Percentiles rank a stretch among this genome's conserved stretches.
phyloP scores from a whole-genome alignment of 2,113 vertebrate species.

The Nipponia nippon region DNA sequence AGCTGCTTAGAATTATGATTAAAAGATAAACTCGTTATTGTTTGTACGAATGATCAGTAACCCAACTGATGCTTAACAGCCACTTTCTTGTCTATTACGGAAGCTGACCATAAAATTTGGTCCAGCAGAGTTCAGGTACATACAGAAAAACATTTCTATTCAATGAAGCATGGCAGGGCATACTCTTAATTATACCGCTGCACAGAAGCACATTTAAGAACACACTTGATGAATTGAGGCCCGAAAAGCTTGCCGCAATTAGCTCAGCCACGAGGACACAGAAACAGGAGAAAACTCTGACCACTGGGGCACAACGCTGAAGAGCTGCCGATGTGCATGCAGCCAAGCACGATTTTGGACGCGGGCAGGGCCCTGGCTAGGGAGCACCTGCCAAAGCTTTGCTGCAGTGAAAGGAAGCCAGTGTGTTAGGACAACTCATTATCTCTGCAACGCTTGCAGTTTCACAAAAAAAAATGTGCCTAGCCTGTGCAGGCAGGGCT shows the following conservation, averaged over 20 bases:
- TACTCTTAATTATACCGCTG: not conserved
- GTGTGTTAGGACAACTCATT: not conserved
- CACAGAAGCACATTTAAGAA: not conserved
- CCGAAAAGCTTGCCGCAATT: not conserved
- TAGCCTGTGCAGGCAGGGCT: not conserved
- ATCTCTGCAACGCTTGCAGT: not conserved
- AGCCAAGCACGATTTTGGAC: not conserved
- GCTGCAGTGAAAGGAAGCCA: not conserved
- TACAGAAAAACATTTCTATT: not conserved
- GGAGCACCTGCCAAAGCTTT: not conserved
- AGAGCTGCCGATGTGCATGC: not conserved
- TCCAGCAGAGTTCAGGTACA: not conserved
- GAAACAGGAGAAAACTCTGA: not conserved
- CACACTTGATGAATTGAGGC: not conserved
- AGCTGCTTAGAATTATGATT: not conserved
- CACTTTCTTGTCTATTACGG: not conserved
- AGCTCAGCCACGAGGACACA: not conserved
- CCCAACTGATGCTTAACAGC: not conserved
- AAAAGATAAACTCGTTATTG: not conserved
- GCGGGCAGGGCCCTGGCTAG: not conserved
- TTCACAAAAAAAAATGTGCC: not conserved
- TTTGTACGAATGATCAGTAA: not conserved
- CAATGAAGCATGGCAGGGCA: not conserved
- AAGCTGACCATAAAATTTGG: not conserved
- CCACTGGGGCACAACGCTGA: rapidly evolving